A percentile compares a stretch with the other conserved stretches of the same genome.
These are phyloP conservation scores for Riparia riparia DNA, from an alignment of 2,113 vertebrate genomes.

Conservation along the genomic window DNA sequence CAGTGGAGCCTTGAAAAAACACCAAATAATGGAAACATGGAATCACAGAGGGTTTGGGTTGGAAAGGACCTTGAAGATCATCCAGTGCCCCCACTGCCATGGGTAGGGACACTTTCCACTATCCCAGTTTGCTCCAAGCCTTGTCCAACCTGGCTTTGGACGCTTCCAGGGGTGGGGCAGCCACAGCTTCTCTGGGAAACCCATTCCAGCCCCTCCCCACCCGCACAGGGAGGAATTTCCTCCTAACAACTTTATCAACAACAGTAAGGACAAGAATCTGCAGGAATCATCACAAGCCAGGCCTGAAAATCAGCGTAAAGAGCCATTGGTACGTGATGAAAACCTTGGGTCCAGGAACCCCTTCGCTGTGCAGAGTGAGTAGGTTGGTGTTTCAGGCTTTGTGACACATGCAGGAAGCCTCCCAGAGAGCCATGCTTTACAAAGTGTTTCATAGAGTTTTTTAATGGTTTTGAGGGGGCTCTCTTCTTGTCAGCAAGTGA, in stretches of 20 bases:
- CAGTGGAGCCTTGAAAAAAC: not conserved
- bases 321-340: rapidly evolving
- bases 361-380: rapidly evolving
- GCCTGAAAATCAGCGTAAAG: not conserved
- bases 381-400: not conserved
- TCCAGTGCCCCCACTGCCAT: not conserved
- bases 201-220: not conserved
- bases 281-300: not conserved
- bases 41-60: not conserved
- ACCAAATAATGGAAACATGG: not conserved
- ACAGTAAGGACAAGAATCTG: not conserved
- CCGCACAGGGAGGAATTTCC: not conserved
- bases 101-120: not conserved
- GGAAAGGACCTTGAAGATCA: not conserved
- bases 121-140: not conserved
- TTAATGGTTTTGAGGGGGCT: not conserved
- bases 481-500: not conserved
- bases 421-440: not conserved
- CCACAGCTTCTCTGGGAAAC: not conserved
- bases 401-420: not conserved
- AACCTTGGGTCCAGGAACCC: not conserved
- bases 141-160: rapidly evolving
- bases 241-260: not conserved
- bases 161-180: not conserved
- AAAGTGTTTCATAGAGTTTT: not conserved